These are phyloP conservation scores for Bucco capensis DNA, from an alignment of 2,113 vertebrate genomes.

Conservation along the genomic window DNA sequence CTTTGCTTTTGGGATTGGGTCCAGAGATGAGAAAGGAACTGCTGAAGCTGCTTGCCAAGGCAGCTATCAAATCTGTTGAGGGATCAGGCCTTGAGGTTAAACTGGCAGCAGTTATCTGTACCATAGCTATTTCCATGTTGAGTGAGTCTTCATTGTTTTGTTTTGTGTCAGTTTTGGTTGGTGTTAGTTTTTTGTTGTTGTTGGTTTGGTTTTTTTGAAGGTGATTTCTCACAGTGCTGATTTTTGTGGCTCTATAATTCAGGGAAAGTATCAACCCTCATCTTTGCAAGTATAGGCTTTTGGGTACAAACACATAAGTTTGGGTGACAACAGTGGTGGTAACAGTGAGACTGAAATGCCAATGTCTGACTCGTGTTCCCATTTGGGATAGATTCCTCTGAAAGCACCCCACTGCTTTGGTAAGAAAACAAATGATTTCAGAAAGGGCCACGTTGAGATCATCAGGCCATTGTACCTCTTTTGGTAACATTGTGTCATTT, in stretches of 20 bases:
- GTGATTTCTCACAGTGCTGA: background rate
- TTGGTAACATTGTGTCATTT: background rate
- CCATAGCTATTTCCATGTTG: background rate
- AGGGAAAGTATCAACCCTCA: background rate
- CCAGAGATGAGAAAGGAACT: background rate
- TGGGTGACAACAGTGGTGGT: background rate
- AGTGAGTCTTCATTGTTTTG: background rate
- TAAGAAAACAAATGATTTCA: background rate
- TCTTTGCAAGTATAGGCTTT: background rate
- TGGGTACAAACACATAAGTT: background rate
- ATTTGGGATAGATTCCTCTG: background rate
- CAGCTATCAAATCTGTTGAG: slow-evolving; percentile 21
- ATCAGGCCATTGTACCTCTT: background rate
- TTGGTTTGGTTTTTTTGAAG: background rate
- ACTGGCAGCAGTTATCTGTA: slow-evolving; percentile 26
- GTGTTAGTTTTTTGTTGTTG: background rate
- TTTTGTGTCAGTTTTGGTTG: background rate
- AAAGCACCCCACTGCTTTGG: background rate
- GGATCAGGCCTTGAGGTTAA: slow-evolving; percentile 49
- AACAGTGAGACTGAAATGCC: background rate
- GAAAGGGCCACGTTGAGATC: background rate
- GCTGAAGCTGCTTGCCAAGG: slow-evolving; percentile 20
- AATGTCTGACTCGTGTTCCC: background rate
- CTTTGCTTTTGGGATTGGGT: background rate
- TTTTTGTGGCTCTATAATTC: background rate